A percentile compares a stretch with the other conserved stretches of the same genome.
phyloP scores from a whole-genome alignment of 2,797 vertebrate species.

The Spizella passerina region DNA sequence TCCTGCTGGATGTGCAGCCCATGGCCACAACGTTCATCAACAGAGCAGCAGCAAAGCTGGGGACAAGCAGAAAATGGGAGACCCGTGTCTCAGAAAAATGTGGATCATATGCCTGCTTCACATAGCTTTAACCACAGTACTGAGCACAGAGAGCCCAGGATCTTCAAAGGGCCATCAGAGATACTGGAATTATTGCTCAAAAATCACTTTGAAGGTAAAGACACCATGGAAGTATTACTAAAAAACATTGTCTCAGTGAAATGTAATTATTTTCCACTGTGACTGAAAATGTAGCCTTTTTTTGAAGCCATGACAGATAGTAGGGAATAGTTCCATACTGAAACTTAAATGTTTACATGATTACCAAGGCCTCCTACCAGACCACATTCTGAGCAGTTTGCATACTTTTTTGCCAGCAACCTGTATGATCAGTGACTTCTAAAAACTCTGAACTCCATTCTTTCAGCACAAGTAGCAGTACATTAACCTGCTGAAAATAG shows the following conservation, averaged over 20 bases:
- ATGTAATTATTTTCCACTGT: neutral
- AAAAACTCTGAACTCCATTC: neutral
- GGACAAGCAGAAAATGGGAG: neutral
- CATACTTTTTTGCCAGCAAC: neutral
- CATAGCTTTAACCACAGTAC: neutral
- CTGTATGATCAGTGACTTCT: neutral
- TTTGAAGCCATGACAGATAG: neutral
- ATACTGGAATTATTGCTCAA: neutral
- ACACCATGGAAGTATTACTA: neutral
- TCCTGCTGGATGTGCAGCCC: neutral
- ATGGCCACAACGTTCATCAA: fast-evolving
- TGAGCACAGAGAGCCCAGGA: neutral
- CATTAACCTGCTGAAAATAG: neutral
- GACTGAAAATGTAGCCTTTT: neutral
- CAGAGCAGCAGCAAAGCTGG: neutral
- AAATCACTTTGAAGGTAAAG: neutral
- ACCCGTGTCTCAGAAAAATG: neutral
- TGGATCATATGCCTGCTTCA: neutral
- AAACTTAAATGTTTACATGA: neutral
- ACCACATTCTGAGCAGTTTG: neutral
- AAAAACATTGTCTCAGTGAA: neutral
- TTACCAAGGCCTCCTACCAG: neutral
- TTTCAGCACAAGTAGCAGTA: neutral
- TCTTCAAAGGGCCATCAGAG: neutral
- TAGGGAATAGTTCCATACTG: neutral